Conservation (phyloP, 1,140 invertebrate species). For the Calephelis virginiensis region DNA sequence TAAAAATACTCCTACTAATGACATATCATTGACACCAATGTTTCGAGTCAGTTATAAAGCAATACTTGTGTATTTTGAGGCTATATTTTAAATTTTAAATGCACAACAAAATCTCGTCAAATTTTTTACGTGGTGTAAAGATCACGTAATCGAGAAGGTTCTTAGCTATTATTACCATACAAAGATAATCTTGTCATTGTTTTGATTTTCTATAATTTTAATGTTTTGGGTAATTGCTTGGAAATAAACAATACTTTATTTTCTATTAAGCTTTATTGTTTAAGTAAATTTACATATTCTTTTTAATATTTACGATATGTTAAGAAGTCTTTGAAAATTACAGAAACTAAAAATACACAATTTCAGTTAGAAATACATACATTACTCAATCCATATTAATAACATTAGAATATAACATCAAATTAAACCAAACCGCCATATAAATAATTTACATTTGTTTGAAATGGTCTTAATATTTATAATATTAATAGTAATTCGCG, state of each 20-base stretch:
- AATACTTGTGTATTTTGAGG: too few species aligned
- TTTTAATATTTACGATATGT: conserved; percentile 71
- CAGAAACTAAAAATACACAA: conserved; percentile 28
- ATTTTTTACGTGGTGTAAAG: too few species aligned
- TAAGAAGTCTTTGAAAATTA: conserved; percentile 61
- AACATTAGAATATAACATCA: background rate
- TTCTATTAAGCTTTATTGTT: conserved; percentile 72
- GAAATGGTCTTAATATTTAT: background rate
- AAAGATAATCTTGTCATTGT: too few species aligned
- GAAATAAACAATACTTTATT: conserved; percentile 31
- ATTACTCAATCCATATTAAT: background rate
- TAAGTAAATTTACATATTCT: conserved; percentile 65
- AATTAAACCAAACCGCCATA: background rate
- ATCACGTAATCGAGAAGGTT: too few species aligned
- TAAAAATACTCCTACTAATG: too few species aligned
- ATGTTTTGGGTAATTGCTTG: background rate
- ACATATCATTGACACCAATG: too few species aligned
- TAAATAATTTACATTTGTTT: background rate
- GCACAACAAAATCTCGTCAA: too few species aligned
- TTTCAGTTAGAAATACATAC: background rate
- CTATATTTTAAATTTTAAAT: too few species aligned
- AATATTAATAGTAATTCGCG: background rate
- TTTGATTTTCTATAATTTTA: background rate
- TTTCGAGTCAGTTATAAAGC: too few species aligned
- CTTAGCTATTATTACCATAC: too few species aligned